These are phyloP conservation scores for Xanthia togata DNA, from an alignment of 2,888 invertebrate genomes.

Conservation along the genomic window DNA sequence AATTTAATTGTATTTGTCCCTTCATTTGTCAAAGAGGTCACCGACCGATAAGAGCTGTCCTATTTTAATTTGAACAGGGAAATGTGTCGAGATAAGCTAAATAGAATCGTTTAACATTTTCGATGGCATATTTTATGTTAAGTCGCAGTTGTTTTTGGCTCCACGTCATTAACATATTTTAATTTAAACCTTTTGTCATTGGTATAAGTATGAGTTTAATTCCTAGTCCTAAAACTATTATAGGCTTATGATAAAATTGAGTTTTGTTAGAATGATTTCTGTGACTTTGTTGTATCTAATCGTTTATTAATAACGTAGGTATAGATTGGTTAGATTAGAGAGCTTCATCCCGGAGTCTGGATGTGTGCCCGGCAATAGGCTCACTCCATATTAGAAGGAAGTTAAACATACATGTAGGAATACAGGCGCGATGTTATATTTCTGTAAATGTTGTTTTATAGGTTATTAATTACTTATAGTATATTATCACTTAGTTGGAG, in stretches of 20 bases:
- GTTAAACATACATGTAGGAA: background rate
- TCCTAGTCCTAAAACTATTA: background rate
- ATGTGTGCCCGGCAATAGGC: background rate
- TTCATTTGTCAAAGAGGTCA: constrained; percentile 40
- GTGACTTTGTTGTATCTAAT: too few species aligned
- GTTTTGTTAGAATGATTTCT: background rate
- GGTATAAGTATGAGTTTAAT: background rate
- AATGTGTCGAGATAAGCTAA: constrained; percentile 49
- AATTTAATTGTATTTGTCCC: constrained; percentile 14
- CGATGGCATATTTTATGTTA: background rate
- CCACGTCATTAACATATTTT: background rate
- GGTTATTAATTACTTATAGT: background rate
- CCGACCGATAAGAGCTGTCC: constrained; percentile 55
- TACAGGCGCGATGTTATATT: background rate
- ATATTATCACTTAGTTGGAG: background rate
- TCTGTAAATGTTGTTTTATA: background rate
- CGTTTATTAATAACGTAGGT: too few species aligned
- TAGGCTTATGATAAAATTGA: background rate
- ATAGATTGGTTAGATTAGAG: too few species aligned
- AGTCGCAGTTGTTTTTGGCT: background rate
- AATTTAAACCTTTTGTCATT: background rate
- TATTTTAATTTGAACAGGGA: constrained; percentile 48
- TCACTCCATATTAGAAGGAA: background rate
- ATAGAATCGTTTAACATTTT: constrained; percentile 14
- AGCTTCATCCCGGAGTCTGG: too few species aligned